Evolutionary conservation across 2,797 vertebrate species (phyloP), one percentile per base, ranked within the genome.

Genomic region (Echiichthys vipera): DNA sequence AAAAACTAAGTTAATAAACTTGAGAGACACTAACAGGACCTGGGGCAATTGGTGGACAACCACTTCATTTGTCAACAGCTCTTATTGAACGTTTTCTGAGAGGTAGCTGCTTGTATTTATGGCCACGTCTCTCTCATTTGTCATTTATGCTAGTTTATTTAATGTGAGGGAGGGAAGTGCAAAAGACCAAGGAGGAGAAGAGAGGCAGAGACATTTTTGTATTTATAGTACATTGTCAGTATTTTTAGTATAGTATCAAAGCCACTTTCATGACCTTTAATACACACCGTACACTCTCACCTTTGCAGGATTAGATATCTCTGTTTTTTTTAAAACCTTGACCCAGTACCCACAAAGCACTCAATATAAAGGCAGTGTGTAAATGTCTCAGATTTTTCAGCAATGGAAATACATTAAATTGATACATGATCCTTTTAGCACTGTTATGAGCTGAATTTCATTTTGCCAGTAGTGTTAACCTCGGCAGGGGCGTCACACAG

Each of bases 1-100:
- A 94, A 93, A 90, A 86, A 82, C 67, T 81, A 84, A 83, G 85
- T 92, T 94, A 93, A 94, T 93, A 93, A 92, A 90, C 85, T 87
- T 68, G 66, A 77, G 75, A 80, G 82, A 89, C 86, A 89, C 89
- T 93, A 93, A 91, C 85, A 90, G 82, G 88, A 86, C 84, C 70
- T 50, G 13, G 45, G 84, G 85, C 84, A 77, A 88, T 90, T 88
- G 86, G 87, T 86, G 83, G 88, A 84, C 61, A 75, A 87, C 84
- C 78, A 89, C 88, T 91, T 91, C 65, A 91, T 92, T 89, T 89
- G 71, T 90, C 88, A 88, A 42, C 75, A 70, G 80, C 80, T 88
- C 73, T 75, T 91, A 93, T 91, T 89, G 87, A 93, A 74, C 36
- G 47, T 73, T 91, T 83, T 78, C 84, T 88, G 88, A 90, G 84